A percentile compares a stretch with the other conserved stretches of the same genome.
These are phyloP conservation scores for Archips crataeganus DNA, from an alignment of 2,888 invertebrate genomes.

Conservation along the genomic window DNA sequence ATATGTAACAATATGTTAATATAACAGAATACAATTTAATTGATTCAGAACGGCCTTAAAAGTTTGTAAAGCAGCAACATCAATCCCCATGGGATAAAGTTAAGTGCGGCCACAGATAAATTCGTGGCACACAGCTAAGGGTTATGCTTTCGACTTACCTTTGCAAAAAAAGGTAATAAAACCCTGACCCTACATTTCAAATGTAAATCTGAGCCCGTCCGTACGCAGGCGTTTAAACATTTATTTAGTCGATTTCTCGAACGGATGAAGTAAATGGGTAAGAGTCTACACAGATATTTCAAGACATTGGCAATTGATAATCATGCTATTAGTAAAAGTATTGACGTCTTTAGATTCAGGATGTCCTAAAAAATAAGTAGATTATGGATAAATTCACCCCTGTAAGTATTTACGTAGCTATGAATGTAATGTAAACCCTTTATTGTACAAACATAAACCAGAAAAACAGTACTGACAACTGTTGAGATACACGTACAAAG, in stretches of 20 bases:
- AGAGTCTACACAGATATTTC: conserved; percentile 46
- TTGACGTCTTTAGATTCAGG: not conserved
- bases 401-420: no score
- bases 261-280: conserved; percentile 54
- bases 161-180: conserved; percentile 65
- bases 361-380: not conserved
- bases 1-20: not conserved
- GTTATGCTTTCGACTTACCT: conserved; percentile 56
- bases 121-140: conserved; percentile 38
- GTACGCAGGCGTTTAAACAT: conserved; percentile 66
- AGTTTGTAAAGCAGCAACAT: conserved; percentile 19
- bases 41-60: conserved; percentile 8
- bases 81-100: conserved; percentile 44
- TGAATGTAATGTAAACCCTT: no score
- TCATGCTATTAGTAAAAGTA: not conserved
- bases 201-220: conserved; percentile 67
- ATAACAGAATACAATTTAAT: not conserved
- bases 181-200: conserved; percentile 68
- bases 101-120: conserved; percentile 49
- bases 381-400: not conserved
- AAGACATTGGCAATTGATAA: conserved; percentile 19
- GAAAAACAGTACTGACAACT: no score
- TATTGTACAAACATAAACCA: no score
- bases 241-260: conserved; percentile 62
- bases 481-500: no score